phyloP scores from a whole-genome alignment of 2,797 vertebrate genomes.

The Poecilia velifera region DNA sequence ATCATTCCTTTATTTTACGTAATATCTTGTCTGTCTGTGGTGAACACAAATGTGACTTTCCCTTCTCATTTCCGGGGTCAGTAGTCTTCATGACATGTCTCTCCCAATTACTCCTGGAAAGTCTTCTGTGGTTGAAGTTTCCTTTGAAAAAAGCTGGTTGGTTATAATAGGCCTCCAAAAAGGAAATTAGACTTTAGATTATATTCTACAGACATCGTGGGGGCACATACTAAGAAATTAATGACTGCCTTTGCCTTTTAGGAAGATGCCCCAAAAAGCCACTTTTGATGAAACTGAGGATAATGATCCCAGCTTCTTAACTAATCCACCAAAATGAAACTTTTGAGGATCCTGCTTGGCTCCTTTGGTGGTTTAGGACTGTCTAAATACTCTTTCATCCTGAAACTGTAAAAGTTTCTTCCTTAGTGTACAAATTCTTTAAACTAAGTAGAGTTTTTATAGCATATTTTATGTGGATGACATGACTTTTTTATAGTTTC shows the following conservation, averaged over 20 bases:
- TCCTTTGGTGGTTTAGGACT: neutral
- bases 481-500: neutral
- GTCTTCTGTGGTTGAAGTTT: neutral
- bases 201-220: neutral
- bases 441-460: neutral
- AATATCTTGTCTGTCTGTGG: neutral
- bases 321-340: constrained; percentile 19
- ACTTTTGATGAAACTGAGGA: constrained; percentile 2
- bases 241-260: constrained; percentile 13
- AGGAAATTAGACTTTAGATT: neutral
- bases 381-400: neutral
- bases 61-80: neutral
- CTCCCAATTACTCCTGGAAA: neutral
- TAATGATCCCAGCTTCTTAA: constrained; percentile 8
- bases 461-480: neutral
- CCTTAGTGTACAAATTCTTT: constrained; percentile 2
- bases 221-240: constrained; percentile 1
- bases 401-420: neutral
- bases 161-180: neutral
- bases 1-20: neutral
- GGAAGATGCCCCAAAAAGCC: neutral
- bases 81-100: neutral
- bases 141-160: constrained; percentile 4
- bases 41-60: neutral
- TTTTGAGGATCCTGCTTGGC: neutral